Evolutionary conservation across 2,888 invertebrate species (phyloP).

Genomic region (Hypselothyrea guttata): DNA sequence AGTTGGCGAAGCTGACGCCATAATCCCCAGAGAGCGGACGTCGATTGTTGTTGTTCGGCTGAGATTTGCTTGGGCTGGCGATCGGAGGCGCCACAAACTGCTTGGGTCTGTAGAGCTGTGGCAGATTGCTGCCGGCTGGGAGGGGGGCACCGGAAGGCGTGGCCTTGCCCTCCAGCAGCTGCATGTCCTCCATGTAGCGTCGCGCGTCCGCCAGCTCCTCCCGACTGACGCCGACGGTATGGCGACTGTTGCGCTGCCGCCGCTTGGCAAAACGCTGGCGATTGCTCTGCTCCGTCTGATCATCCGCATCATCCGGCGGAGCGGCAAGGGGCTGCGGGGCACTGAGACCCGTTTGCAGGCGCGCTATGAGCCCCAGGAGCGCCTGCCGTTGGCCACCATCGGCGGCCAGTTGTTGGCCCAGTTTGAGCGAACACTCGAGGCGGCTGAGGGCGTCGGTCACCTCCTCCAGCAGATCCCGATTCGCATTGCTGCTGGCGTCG

Average conservation of each 20-base stretch:
- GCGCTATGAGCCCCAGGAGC: conserved; percentile 87
- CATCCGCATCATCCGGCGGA: background rate
- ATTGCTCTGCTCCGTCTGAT: conserved; percentile 78
- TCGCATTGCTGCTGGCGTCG: conserved; percentile 83
- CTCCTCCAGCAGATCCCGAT: conserved; percentile 86
- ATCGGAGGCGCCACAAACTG: conserved; percentile 73
- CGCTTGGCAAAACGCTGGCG: conserved; percentile 84
- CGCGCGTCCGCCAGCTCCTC: conserved; percentile 92
- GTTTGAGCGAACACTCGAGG: conserved; percentile 88
- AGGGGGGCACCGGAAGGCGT: too few species aligned
- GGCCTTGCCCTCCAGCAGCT: conserved; percentile 81
- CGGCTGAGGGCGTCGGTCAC: conserved; percentile 90
- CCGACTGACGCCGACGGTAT: conserved; percentile 92
- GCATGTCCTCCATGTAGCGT: conserved; percentile 87
- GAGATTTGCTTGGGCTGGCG: conserved; percentile 4
- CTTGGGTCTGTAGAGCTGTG: conserved; percentile 78
- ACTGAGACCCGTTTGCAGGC: conserved; percentile 85
- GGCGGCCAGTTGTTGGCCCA: conserved; percentile 83
- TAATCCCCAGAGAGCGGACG: conserved; percentile 77
- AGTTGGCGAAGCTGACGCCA: conserved; percentile 70
- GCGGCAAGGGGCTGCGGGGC: conserved; percentile 33
- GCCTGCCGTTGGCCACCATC: conserved; percentile 84
- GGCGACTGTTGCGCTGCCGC: conserved; percentile 86
- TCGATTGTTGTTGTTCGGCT: conserved; percentile 25
- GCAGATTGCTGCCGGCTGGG: too few species aligned